Evolutionary conservation across 1,140 invertebrate species (phyloP).

Genomic region (Brachionus plicatilis): DNA sequence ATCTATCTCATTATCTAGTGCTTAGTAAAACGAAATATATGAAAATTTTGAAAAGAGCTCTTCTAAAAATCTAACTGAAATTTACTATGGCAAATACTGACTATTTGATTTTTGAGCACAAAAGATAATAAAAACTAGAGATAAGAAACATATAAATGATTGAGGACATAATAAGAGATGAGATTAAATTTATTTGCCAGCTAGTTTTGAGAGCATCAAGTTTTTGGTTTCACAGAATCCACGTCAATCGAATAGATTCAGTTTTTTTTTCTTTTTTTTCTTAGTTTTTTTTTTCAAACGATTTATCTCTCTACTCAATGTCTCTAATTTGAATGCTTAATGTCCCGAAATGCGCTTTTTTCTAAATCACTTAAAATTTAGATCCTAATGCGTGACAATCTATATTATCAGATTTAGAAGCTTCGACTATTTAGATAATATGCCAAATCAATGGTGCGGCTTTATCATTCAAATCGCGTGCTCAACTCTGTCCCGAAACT

Average conservation of each 20-base stretch:
- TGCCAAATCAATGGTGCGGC: background rate
- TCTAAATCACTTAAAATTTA: background rate
- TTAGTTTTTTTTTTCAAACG: background rate
- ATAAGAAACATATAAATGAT: conserved; percentile 17
- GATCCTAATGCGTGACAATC: conserved; percentile 34
- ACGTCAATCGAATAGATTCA: background rate
- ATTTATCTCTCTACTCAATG: background rate
- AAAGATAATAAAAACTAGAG: conserved; percentile 25
- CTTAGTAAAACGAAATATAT: conserved; percentile 29
- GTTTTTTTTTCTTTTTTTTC: background rate
- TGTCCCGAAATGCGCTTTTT: background rate
- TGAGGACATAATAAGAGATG: conserved; percentile 32
- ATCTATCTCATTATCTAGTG: conserved; percentile 36
- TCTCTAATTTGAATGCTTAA: background rate
- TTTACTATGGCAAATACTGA: conserved; percentile 12
- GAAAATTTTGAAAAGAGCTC: conserved; percentile 27
- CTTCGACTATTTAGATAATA: background rate
- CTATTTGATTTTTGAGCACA: conserved; percentile 26
- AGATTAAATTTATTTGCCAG: conserved; percentile 34
- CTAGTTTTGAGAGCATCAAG: conserved; percentile 14
- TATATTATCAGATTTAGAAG: conserved; percentile 27
- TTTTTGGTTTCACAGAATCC: conserved; percentile 22
- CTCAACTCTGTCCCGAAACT: background rate
- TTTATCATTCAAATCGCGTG: background rate
- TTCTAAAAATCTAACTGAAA: conserved; percentile 22